Base-by-base conservation (phyloP, 2,888 invertebrate genomes). In the Phortica magna region DNA sequence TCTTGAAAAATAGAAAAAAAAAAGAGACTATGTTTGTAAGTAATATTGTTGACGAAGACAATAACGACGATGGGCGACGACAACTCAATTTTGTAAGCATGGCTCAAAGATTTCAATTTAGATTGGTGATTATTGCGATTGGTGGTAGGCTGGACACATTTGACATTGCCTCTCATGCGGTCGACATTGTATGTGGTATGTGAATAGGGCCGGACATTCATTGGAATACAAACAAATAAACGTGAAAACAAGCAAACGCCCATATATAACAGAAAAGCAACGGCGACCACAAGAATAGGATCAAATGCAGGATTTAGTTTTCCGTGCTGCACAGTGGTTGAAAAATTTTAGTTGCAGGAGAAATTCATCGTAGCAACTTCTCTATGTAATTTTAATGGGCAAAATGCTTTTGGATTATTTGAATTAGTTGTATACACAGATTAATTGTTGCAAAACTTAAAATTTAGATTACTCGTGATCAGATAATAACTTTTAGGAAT, bases 21-120 rank as follows among this genome's bases (percentile, higher is more conserved):
- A 5, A 48, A 48, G 2, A 12, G 2, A 5, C 2, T 48, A 48
- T 48, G 9, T 48, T 0, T 48, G 48, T 48, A 7, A 14, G 48
- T 48, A 12, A 48, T 9, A 4, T 10, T 9, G 22, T 19, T 4
- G 9, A 22, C 5, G 19, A 61, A 3, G 10, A 10, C 61, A 22
- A 19, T 31, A 12, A 65, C 14, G 39, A 65, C 14, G 14, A 31
- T 53, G 48, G 22, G 22, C 53, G 53, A 22, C 12, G 48, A 53
- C 53, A 71, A 71, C 22, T 31, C 19, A 71, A 55, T 55, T 70
- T 48, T 22, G 22, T 70, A 22, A 53, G 70, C 53, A 70, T 71
- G 55, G n/a, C 19, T 48, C 17, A 71, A 43, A 48, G 70, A 71
- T 71, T 71, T 53, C 39, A 71, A 71, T 71, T 71, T 71, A 53